Evolutionary conservation across 1,140 invertebrate genomes (phyloP), one percentile per base, ranked within the genome.

Genomic region (Pseudomyrmex pallidus): DNA sequence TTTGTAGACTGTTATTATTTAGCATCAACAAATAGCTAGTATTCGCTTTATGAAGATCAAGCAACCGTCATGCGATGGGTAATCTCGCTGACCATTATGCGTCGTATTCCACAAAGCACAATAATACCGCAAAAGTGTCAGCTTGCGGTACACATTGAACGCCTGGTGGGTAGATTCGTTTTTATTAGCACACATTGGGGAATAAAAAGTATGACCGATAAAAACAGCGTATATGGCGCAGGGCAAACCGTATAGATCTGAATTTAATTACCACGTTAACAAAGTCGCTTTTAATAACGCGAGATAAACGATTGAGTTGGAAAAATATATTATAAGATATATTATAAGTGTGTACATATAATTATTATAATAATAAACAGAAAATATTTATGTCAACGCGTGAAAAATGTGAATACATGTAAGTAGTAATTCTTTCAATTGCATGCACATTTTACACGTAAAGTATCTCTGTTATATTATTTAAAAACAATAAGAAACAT

Each of bases 221-320:
- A 80, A 80, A 80, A 80, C 76, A 57, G 20, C 52, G 74, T 78
- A 57, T 68, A 48, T 78, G 76, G 10, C 50, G 50, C 35, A 20
- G 20, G 44, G 66, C 44, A 44, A 78, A 64, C 54, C 54, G 44
- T 1, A 67, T 66, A 80, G 44, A 80, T 80, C 76, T 80, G 72
- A 80, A 80, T 80, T 80, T 72, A 54, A 80, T 80, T 80, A 72
- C 76, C 44, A 70, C 76, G 20, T 44, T 72, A 70, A 70, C 76
- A 70, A 78, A 78, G 76, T 78, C 76, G 76, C 76, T 80, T 80
- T 80, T 72, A 80, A 80, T 80, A 80, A 80, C 76, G 54, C n/a
- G 17, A 3, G 12, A 35, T 70, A 72, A 80, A 80, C 52, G 44
- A 80, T 59, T 72, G 76, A 70, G 76, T 78, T 35, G 44, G 17